Conservation (phyloP, 2,113 vertebrate species). For the Erythrocercus mccallii region DNA sequence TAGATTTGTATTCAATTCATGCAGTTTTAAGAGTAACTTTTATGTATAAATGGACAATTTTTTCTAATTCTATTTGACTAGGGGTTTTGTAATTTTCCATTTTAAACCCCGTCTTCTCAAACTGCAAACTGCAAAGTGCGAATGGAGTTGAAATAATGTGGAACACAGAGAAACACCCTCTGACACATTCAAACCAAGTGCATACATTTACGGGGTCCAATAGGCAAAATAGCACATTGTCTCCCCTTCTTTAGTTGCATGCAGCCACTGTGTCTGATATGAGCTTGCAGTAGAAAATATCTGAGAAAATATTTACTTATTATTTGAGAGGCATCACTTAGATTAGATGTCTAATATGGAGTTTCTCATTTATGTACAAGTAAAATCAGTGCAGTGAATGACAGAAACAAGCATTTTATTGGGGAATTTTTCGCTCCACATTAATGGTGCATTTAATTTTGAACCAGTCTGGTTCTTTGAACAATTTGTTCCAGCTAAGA, state of each 20-base stretch:
- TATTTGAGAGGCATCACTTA: neutral
- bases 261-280: neutral
- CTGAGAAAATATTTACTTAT: neutral
- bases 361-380: neutral
- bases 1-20: neutral
- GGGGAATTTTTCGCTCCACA: neutral
- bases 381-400: neutral
- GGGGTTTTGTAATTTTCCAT: neutral
- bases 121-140: neutral
- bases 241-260: neutral
- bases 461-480: slow-evolving; percentile 43
- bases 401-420: neutral
- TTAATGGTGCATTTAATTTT: slow-evolving; percentile 41
- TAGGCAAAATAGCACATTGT: rapidly evolving
- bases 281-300: neutral
- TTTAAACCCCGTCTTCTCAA: neutral
- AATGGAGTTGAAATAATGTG: neutral
- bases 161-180: neutral
- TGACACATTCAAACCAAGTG: neutral
- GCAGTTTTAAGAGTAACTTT: neutral
- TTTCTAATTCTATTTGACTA: neutral
- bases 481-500: slow-evolving; percentile 66
- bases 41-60: neutral
- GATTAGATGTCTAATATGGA: neutral
- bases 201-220: neutral